Percentiles rank a stretch among this genome's conserved stretches.
phyloP scores from a whole-genome alignment of 2,888 invertebrate genomes.

The Blomia tropicalis region DNA sequence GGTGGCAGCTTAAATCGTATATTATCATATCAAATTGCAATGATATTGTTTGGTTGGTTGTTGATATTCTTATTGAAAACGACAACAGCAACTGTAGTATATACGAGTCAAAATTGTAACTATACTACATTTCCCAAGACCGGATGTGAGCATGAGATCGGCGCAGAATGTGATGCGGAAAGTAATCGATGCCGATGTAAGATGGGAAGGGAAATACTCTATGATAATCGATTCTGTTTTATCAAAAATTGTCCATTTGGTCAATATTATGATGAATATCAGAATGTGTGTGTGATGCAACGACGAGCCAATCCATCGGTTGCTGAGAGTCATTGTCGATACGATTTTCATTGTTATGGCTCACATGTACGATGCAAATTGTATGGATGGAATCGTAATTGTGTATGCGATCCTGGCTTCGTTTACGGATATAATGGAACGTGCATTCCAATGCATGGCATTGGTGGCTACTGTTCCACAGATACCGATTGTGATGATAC shows the following conservation, averaged over 20 bases:
- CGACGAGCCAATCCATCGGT: not conserved
- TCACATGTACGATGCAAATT: conserved; percentile 12
- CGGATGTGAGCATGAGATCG: conserved; percentile 21
- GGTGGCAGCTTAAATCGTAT: no score
- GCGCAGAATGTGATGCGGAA: conserved; percentile 1
- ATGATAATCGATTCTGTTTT: conserved; percentile 15
- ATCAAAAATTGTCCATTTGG: not conserved
- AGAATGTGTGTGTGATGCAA: not conserved
- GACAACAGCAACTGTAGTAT: not conserved
- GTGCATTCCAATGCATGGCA: conserved; percentile 9
- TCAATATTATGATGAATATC: conserved; percentile 14
- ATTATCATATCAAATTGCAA: no score
- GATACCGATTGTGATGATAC: conserved; percentile 15
- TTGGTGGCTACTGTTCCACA: conserved; percentile 7
- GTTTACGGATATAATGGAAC: not conserved
- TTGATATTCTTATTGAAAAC: no score
- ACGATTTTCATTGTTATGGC: conserved; percentile 21
- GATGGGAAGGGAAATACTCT: not conserved
- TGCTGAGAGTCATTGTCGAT: conserved; percentile 17
- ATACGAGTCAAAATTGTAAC: conserved; percentile 13
- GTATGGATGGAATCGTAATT: conserved; percentile 16
- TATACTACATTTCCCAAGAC: conserved; percentile 3
- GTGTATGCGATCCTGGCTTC: conserved; percentile 21
- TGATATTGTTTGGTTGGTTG: no score
- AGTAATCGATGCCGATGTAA: conserved; percentile 1